Percentiles rank a stretch among this genome's conserved stretches.
These are phyloP conservation scores for Crypturellus undulatus DNA, from an alignment of 2,113 vertebrate species.

Conservation along the genomic window DNA sequence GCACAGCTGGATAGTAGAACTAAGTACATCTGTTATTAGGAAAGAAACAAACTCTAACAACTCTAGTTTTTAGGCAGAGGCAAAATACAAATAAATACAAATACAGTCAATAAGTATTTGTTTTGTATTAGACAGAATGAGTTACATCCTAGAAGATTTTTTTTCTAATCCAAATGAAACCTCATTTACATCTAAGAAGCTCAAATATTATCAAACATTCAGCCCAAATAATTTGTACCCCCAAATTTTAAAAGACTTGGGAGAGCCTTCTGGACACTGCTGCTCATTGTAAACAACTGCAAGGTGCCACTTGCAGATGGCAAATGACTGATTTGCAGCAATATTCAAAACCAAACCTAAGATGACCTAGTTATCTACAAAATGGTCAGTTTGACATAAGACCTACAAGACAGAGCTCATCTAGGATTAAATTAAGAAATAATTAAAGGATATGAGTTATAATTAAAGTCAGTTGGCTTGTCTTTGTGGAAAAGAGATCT, in stretches of 20 bases:
- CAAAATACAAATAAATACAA: not conserved
- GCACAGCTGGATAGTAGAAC: not conserved
- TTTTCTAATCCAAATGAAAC: not conserved
- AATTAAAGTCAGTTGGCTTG: not conserved
- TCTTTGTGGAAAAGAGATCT: not conserved
- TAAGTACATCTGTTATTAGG: not conserved
- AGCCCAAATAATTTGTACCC: rapidly evolving
- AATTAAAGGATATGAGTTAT: constrained; percentile 53
- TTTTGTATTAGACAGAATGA: not conserved
- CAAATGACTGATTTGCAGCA: not conserved
- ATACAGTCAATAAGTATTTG: not conserved
- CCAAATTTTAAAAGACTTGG: too few species aligned
- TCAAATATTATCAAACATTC: not conserved
- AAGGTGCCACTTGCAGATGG: not conserved
- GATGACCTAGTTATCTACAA: not conserved
- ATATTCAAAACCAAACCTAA: not conserved
- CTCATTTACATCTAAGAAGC: not conserved
- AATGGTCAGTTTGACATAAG: not conserved
- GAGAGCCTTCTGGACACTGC: not conserved
- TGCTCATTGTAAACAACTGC: not conserved
- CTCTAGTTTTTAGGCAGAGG: not conserved
- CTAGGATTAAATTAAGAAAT: constrained; percentile 35
- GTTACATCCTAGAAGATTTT: not conserved
- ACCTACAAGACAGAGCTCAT: constrained; percentile 18
- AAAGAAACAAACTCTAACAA: not conserved